Percentiles rank a stretch among this genome's conserved stretches.
phyloP scores from a whole-genome alignment of 2,888 invertebrate genomes.

The Campoplex capitator region DNA sequence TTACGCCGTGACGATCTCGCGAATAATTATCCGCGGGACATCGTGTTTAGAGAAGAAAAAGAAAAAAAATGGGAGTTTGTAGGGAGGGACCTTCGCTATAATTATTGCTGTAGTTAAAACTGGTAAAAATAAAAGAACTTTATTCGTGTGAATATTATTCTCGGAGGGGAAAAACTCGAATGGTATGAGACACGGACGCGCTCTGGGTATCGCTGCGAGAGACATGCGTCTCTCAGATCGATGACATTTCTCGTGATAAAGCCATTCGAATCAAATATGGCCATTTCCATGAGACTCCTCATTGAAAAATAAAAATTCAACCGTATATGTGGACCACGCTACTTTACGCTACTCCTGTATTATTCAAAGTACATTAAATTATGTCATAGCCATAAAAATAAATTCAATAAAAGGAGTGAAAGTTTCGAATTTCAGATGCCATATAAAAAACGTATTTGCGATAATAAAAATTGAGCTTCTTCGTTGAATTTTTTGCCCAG shows the following conservation, averaged over 20 bases:
- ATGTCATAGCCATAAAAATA: background rate
- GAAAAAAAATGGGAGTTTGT: constrained; percentile 28
- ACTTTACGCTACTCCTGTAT: background rate
- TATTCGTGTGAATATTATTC: constrained; percentile 45
- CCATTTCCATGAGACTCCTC: background rate
- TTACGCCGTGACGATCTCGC: constrained; percentile 63
- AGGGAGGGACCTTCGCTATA: constrained; percentile 30
- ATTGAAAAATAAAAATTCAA: background rate
- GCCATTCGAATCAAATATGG: background rate
- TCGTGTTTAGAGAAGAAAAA: constrained; percentile 40
- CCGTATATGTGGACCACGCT: background rate
- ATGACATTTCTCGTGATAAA: background rate
- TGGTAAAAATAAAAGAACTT: constrained; percentile 52
- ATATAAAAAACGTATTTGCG: background rate
- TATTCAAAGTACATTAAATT: background rate
- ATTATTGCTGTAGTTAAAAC: constrained; percentile 46
- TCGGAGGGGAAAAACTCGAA: constrained; percentile 1
- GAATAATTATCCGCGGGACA: constrained; percentile 60
- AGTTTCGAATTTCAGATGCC: background rate
- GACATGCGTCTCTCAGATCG: background rate
- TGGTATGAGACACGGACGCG: background rate
- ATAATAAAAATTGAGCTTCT: constrained; percentile 19
- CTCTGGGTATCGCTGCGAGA: background rate
- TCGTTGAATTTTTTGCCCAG: background rate
- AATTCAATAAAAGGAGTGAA: constrained; percentile 34